Conservation (phyloP, 1,140 invertebrate species). For the Drosophila orena region DNA sequence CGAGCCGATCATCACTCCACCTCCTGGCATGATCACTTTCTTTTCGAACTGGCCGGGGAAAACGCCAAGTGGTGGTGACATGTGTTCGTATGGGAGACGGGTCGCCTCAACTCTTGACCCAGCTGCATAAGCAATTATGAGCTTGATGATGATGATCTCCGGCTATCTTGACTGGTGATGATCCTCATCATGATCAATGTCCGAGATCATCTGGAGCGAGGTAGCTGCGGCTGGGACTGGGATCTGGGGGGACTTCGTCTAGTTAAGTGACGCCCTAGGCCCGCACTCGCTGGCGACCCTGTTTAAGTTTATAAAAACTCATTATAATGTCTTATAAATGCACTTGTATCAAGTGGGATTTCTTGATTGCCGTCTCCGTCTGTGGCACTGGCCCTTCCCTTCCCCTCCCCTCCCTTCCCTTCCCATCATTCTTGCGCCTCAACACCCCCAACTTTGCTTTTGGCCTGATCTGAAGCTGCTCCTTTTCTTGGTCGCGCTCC, state of each 20-base stretch:
- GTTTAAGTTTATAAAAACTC: constrained; percentile 84
- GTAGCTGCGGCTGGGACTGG: not conserved
- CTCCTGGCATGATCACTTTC: constrained; percentile 67
- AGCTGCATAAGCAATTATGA: constrained; percentile 74
- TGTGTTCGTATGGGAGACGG: constrained; percentile 40
- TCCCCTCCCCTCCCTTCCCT: not conserved
- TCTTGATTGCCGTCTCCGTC: constrained; percentile 66
- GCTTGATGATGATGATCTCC: constrained; percentile 36
- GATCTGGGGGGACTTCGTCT: constrained; percentile 42
- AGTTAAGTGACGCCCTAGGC: constrained; percentile 80
- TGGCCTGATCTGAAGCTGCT: constrained; percentile 38
- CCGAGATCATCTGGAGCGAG: constrained; percentile 59
- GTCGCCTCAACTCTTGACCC: constrained; percentile 58
- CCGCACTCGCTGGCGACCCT: constrained; percentile 59
- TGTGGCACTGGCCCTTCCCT: constrained; percentile 10
- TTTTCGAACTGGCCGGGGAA: constrained; percentile 33
- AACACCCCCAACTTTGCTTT: constrained; percentile 18
- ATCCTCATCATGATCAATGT: constrained; percentile 65
- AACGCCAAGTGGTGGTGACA: constrained; percentile 69
- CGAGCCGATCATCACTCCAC: constrained; percentile 47
- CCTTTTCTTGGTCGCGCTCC: constrained; percentile 36
- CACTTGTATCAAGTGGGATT: constrained; percentile 83
- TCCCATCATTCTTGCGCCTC: not conserved
- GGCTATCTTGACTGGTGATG: constrained; percentile 15
- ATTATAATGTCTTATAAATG: constrained; percentile 84